Percentiles rank a stretch among this genome's conserved stretches.
Conservation (phyloP, 2,888 invertebrate species). For the Drosophila aldrichi region DNA sequence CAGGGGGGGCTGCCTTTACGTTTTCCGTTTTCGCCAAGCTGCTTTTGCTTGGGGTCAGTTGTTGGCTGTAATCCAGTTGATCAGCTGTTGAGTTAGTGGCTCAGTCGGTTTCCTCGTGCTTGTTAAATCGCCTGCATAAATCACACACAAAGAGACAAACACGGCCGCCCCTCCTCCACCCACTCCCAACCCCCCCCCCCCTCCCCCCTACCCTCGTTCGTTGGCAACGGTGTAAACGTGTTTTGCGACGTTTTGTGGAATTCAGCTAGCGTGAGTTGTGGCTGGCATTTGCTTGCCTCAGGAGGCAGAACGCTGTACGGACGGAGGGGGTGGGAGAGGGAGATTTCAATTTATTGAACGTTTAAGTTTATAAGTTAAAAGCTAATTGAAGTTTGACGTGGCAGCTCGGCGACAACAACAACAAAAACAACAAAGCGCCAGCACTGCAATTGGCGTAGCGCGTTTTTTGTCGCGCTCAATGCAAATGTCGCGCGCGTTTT, state of each 20-base stretch:
- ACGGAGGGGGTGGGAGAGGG: background rate
- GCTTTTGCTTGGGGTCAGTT: slow-evolving; percentile 9
- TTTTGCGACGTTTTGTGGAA: slow-evolving; percentile 58
- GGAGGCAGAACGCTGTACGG: background rate
- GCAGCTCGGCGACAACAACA: slow-evolving; percentile 9
- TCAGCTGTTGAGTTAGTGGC: slow-evolving; percentile 49
- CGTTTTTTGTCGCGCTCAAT: slow-evolving; percentile 48
- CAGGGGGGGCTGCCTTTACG: background rate
- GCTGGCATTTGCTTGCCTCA: slow-evolving; percentile 28
- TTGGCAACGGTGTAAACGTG: slow-evolving; percentile 52
- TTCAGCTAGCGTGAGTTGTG: slow-evolving; percentile 56
- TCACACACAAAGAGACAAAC: slow-evolving; percentile 27
- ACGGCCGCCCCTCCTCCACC: background rate
- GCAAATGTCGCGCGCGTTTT: slow-evolving; percentile 57
- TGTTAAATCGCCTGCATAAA: slow-evolving; percentile 55
- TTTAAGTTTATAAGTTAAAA: slow-evolving; percentile 73
- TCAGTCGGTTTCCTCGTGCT: slow-evolving; percentile 46
- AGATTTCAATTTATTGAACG: slow-evolving; percentile 67
- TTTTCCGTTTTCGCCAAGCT: slow-evolving; percentile 7
- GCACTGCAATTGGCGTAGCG: slow-evolving; percentile 14
- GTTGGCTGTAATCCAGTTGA: slow-evolving; percentile 23
- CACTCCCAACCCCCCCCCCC: too few relatives aligned
- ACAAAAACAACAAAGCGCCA: background rate
- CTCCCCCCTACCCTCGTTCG: too few relatives aligned
- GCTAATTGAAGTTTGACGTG: slow-evolving; percentile 74